A percentile compares a stretch with the other conserved stretches of the same genome.
Conservation (phyloP, 2,113 vertebrate genomes). For the Myiozetetes cayanensis region DNA sequence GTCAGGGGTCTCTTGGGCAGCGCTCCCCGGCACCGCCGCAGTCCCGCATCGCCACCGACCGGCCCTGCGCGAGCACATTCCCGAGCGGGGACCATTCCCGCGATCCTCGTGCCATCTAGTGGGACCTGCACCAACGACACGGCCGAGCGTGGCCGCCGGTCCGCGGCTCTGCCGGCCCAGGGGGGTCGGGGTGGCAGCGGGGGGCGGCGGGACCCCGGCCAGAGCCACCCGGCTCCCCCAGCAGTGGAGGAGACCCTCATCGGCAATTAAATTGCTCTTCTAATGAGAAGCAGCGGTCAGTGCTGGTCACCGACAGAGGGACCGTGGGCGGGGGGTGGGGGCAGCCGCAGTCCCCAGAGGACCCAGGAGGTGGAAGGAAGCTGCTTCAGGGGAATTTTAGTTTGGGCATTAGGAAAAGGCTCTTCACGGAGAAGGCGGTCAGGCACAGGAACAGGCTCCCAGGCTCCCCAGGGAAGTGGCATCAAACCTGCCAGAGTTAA, state of each 20-base stretch:
- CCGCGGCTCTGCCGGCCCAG: too few species aligned
- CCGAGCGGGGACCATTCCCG: not conserved
- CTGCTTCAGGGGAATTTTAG: not conserved
- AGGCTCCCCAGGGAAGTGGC: not conserved
- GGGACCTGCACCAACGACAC: not conserved
- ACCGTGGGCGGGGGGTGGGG: not conserved
- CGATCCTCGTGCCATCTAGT: constrained; percentile 39
- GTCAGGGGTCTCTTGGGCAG: not conserved
- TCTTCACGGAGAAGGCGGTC: not conserved
- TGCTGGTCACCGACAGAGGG: not conserved
- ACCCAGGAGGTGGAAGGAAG: not conserved
- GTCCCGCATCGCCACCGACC: not conserved
- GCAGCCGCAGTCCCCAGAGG: too few species aligned
- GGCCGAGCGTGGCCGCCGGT: not conserved
- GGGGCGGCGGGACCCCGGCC: too few species aligned
- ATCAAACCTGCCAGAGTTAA: not conserved
- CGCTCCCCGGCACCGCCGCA: not conserved
- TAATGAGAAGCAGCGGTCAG: not conserved
- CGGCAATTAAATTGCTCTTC: not conserved
- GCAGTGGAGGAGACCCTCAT: fast-evolving
- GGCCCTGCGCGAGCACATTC: fast-evolving
- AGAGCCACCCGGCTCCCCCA: not conserved
- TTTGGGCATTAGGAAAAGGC: not conserved
- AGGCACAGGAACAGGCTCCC: not conserved
- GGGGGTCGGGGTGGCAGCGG: not conserved